These are phyloP conservation scores for Galemys pyrenaicus DNA, from an alignment of 2,113 vertebrate species.

Conservation along the genomic window DNA sequence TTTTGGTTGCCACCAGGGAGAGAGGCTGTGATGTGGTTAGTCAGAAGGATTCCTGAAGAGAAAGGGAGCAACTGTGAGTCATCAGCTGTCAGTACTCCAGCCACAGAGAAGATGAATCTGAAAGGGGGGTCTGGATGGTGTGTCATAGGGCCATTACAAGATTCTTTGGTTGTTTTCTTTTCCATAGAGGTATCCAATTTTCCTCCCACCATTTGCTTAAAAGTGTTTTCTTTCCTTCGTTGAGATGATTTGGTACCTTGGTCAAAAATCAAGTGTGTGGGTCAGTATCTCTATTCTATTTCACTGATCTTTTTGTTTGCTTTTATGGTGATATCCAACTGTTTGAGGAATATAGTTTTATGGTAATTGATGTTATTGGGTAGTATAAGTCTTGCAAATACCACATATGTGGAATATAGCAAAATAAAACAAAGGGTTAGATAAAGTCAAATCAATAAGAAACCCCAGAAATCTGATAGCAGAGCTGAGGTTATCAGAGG, in stretches of 20 bases:
- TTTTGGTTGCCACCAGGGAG: neutral
- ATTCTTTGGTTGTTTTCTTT: neutral
- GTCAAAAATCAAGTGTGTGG: neutral
- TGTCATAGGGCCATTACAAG: neutral
- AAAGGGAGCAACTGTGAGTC: neutral
- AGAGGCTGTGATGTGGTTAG: neutral
- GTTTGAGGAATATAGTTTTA: neutral
- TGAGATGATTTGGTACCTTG: neutral
- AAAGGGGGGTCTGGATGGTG: neutral
- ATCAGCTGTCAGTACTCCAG: neutral
- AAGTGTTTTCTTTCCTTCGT: neutral
- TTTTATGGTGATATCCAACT: neutral
- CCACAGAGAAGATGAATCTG: neutral
- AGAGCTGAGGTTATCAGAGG: too few species aligned
- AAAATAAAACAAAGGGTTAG: too few species aligned
- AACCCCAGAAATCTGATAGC: too few species aligned
- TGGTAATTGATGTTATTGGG: neutral
- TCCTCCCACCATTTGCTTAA: neutral
- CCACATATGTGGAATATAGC: too few species aligned
- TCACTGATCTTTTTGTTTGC: neutral
- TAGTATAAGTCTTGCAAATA: neutral
- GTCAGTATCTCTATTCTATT: neutral
- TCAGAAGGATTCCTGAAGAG: neutral
- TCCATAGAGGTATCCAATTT: neutral
- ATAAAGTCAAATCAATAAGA: too few species aligned